Conservation (phyloP, 2,113 vertebrate species). For the Drymodes brunneopygia region DNA sequence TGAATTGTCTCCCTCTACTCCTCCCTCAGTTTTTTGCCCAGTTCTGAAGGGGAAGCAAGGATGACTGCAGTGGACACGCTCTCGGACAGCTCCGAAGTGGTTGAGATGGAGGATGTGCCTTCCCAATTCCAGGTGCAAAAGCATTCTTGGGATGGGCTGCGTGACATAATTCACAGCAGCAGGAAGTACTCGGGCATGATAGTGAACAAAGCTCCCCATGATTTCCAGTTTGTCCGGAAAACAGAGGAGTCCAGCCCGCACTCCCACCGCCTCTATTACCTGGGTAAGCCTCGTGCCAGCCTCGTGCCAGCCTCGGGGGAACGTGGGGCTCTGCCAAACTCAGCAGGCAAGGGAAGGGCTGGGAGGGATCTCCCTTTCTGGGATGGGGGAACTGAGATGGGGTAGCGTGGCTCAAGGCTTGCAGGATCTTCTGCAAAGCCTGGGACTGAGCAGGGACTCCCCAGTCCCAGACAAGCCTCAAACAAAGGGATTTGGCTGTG, state of each 20-base stretch:
- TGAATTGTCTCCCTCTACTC: neutral
- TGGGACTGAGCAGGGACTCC: neutral
- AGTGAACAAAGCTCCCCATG: conserved; percentile 90
- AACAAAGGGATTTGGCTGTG: neutral
- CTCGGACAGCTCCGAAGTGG: conserved; percentile 76
- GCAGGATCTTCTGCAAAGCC: fast-evolving
- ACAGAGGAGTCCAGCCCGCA: conserved; percentile 84
- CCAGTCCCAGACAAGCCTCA: neutral
- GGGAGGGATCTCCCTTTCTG: neutral
- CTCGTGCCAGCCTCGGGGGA: fast-evolving
- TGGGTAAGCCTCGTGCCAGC: conserved; percentile 75
- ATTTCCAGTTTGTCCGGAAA: conserved; percentile 91
- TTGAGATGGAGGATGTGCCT: conserved; percentile 82
- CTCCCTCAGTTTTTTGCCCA: conserved; percentile 65
- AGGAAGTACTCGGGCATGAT: conserved; percentile 90
- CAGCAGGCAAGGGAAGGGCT: neutral
- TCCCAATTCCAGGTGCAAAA: conserved; percentile 88
- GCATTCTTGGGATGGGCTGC: conserved; percentile 89
- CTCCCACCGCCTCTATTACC: conserved; percentile 91
- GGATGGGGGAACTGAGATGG: neutral
- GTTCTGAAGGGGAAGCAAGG: conserved; percentile 70
- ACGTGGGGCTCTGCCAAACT: neutral
- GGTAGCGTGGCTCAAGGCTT: neutral
- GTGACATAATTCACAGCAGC: conserved; percentile 90
- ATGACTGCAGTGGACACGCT: conserved; percentile 82